phyloP scores from a whole-genome alignment of 2,797 vertebrate species.

The Dendrocincla fuliginosa region DNA sequence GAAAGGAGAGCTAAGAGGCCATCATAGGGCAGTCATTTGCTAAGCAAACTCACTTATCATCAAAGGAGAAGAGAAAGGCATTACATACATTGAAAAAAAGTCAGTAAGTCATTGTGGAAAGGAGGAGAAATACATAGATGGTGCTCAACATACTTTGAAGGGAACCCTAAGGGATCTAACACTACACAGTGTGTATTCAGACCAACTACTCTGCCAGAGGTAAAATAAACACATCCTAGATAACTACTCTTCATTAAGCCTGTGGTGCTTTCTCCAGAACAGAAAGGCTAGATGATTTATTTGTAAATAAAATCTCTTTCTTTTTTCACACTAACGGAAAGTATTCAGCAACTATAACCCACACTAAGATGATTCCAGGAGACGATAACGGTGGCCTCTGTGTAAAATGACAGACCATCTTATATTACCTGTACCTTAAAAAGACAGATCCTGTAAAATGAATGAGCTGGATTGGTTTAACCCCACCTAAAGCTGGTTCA shows the following conservation, averaged over 20 bases:
- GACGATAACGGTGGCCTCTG: not conserved
- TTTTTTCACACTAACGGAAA: not conserved
- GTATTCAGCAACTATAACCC: not conserved
- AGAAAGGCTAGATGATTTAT: not conserved
- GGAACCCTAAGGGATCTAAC: not conserved
- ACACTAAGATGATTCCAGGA: not conserved
- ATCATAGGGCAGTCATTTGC: not conserved
- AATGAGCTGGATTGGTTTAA: not conserved
- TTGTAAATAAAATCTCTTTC: not conserved
- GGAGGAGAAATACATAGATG: not conserved
- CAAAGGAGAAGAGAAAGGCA: constrained; percentile 22
- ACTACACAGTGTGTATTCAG: not conserved
- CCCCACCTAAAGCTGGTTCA: not conserved
- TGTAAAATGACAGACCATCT: not conserved
- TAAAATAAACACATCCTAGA: constrained; percentile 1
- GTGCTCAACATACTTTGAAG: not conserved
- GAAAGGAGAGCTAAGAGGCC: not conserved
- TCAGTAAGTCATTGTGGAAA: not conserved
- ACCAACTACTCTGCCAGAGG: not conserved
- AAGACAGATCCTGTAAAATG: not conserved
- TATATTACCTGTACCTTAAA: not conserved
- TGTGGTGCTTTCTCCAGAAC: not conserved
- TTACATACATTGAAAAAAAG: not conserved
- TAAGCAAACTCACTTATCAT: constrained; percentile 33
- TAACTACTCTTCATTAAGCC: not conserved